phyloP scores from a whole-genome alignment of 2,113 vertebrate genomes.

The Myrmophylax atrothorax region DNA sequence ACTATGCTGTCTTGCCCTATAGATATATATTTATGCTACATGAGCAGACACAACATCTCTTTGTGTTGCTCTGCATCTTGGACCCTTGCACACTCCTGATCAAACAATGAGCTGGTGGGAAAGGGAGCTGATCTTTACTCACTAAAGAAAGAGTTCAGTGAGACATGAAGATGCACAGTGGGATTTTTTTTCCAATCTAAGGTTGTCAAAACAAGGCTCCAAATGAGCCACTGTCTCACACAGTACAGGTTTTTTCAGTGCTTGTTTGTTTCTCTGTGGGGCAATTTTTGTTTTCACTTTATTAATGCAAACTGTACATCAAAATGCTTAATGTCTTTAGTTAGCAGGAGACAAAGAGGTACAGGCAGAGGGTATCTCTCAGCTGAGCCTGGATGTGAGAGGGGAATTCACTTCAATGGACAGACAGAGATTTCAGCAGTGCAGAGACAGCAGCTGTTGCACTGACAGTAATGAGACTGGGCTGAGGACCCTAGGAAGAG shows the following conservation, averaged over 20 bases:
- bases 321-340: not conserved
- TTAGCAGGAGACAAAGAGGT: not conserved
- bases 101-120: not conserved
- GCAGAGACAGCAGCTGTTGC: constrained; percentile 3
- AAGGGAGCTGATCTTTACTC: constrained; percentile 6
- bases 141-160: constrained; percentile 38
- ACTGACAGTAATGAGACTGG: not conserved
- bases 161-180: constrained; percentile 39
- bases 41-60: constrained; percentile 46
- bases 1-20: not conserved
- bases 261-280: not conserved
- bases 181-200: not conserved
- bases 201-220: constrained; percentile 21
- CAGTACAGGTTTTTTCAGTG: not conserved
- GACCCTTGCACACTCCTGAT: not conserved
- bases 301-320: not conserved
- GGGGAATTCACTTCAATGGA: not conserved
- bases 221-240: constrained; percentile 1
- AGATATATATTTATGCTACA: not conserved
- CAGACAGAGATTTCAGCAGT: not conserved
- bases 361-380: not conserved
- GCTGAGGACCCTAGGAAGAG: not conserved
- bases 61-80: constrained; percentile 30
- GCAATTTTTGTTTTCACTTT: not conserved
- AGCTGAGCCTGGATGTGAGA: not conserved